Base-by-base conservation (phyloP, 2,888 invertebrate species). In the Drosophila peninsularis region DNA sequence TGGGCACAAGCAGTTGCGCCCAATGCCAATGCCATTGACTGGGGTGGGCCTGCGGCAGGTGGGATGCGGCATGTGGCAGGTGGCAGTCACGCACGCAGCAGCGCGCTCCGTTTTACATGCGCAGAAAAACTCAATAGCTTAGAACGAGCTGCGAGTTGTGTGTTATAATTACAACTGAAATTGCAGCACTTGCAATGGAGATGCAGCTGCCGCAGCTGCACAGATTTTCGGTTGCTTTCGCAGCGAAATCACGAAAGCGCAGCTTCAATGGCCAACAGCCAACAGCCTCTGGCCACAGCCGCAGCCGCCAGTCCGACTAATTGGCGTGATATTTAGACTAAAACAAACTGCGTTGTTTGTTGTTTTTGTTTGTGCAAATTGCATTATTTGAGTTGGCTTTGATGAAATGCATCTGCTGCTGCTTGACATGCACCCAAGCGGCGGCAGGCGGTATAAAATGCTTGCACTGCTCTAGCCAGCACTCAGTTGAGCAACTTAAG, bases 251-350 rank as follows among this genome's bases (percentile, higher is more conserved):
- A 87, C 80, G 88, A 84, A 84, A 84, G 83, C 85, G 85, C 84
- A 81, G 83, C 87, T 64, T 78, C 73, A 69, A 41, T 75, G 55
- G 79, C 84, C 71, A 80, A 57, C 60, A 62, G 53, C 62, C 49
- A 24, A 57, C 60, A 62, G 53, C 62, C 52, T 39, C 34, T 45
- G 64, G 37, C 24, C 56, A 64, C 42, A 47, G 30, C 61, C 56
- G 67, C 42, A 47, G 30, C 61, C 50, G 57, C 62, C 68, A 78
- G 79, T 69, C 80, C 60, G 68, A 69, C 74, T 80, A 88, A 82
- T 88, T 82, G 80, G 83, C 84, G 78, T 90, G 88, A 90, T 86
- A 86, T 90, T 83, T 82, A 90, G 90, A 90, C 83, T 90, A 90
- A 83, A 90, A 90, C 90, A 88, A 81, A 85, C 72, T 72, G 64